Evolutionary conservation across 2,113 vertebrate species (phyloP), one percentile per base, ranked within the genome.

Genomic region (Vidua macroura): DNA sequence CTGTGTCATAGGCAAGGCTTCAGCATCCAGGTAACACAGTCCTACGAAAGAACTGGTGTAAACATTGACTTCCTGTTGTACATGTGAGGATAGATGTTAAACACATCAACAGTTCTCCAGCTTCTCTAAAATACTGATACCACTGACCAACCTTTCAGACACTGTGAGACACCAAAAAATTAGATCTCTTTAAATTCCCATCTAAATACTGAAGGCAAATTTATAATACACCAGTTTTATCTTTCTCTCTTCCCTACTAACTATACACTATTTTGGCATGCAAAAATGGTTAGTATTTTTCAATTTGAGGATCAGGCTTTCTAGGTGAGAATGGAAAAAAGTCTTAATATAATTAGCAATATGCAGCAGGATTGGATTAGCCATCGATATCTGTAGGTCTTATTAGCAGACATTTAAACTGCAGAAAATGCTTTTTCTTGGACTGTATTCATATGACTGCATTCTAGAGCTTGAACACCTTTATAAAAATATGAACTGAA

Each of bases 401-500:
- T 88, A 31, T 5, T 93, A 83, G 31, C 39, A 83, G 83, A 44
- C 33, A 46, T 92, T 90, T 81, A 86, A 86, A 94, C 24, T 52
- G 48, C 37, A 93, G 66, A 94, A 93, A 60, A 53, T 14, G 43
- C 35, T 74, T 90, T 90, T 86, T 94, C 73, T 72, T 93, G 35
- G 31, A 44, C 55, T 1, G 0, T 43, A 35, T 90, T 95, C 3
- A 0, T 67, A 67, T 52, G 64, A 67, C 52, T 92, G 31, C 85
- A 78, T 75, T 58, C 52, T 88, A 60, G 37, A 86, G 66, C 76
- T 92, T 22, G 19, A 72, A 83, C 37, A 83, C 92, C 76, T 94
- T 92, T 95, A 72, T 76, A 72, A 94, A 88, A 95, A 88, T 75
- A 83, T 4, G 25, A 93, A 66, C 35, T 60, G 75, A 88, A 75